Percentiles rank a stretch among this genome's conserved stretches.
phyloP scores from a whole-genome alignment of 35 echinoderm and acorn worm species.

The Heliocidaris erythrogramma region DNA sequence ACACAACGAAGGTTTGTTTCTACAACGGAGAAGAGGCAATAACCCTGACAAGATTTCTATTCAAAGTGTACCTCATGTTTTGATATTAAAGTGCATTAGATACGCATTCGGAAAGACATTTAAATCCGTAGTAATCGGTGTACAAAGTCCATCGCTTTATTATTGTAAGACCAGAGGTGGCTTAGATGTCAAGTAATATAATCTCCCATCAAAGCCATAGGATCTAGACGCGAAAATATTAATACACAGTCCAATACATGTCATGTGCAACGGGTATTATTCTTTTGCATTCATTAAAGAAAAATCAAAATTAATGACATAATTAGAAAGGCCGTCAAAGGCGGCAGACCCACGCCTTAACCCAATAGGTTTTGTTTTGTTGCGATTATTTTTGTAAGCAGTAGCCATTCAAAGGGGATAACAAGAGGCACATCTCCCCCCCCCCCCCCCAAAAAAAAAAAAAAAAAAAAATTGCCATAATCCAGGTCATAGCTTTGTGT shows the following conservation, averaged over 20 bases:
- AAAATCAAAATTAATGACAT: no score
- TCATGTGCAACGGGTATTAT: no score
- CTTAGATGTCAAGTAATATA: neutral
- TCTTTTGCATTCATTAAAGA: no score
- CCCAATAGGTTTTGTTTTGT: no score
- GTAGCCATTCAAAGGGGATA: no score
- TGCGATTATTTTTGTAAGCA: no score
- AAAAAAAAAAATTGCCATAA: no score
- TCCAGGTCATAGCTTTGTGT: no score
- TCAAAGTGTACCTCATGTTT: neutral
- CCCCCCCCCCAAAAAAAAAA: no score
- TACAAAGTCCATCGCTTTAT: neutral
- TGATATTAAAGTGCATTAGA: neutral
- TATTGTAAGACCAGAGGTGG: neutral
- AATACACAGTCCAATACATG: neutral
- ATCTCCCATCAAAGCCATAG: neutral
- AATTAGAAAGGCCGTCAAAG: no score
- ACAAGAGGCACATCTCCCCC: no score
- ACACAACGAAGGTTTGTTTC: neutral
- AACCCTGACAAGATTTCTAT: neutral
- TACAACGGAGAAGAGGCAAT: neutral
- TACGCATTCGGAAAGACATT: neutral
- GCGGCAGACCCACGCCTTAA: no score
- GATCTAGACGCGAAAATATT: neutral
- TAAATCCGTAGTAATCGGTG: neutral